phyloP scores from a whole-genome alignment of 1,140 invertebrate species.

The Propsilocerus akamusi region DNA sequence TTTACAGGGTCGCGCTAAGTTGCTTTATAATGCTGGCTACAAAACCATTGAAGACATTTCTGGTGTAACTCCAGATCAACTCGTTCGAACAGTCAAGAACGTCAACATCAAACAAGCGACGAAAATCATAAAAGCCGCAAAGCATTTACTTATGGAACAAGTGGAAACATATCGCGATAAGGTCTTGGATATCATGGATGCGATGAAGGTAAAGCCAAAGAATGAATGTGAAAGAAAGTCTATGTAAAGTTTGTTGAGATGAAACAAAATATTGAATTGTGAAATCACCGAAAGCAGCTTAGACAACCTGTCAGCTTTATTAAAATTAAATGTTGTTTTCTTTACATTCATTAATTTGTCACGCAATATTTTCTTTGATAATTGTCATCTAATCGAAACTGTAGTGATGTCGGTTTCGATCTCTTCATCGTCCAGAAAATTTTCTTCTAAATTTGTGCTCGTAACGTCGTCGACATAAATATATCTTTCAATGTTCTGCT shows the following conservation, averaged over 20 bases:
- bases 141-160: conserved; percentile 31
- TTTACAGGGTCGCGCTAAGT: conserved; percentile 53
- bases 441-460: neutral
- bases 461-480: neutral
- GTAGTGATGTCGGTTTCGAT: conserved; percentile 11
- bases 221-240: no score
- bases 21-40: conserved; percentile 66
- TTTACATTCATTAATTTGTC: neutral
- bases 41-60: conserved; percentile 57
- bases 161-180: neutral
- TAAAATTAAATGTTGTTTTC: no score
- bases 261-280: no score
- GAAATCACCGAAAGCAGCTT: no score
- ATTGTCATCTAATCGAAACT: conserved; percentile 15
- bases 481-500: neutral
- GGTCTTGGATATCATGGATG: no score
- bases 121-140: conserved; percentile 67
- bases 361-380: conserved; percentile 12
- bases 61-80: conserved; percentile 37
- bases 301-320: no score
- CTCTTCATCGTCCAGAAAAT: conserved; percentile 10
- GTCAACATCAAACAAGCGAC: conserved; percentile 45
- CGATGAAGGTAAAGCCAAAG: no score
- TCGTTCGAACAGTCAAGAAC: conserved; percentile 46
- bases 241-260: no score